Evolutionary conservation across 2,113 vertebrate species (phyloP).

Genomic region (Petromus typicus): DNA sequence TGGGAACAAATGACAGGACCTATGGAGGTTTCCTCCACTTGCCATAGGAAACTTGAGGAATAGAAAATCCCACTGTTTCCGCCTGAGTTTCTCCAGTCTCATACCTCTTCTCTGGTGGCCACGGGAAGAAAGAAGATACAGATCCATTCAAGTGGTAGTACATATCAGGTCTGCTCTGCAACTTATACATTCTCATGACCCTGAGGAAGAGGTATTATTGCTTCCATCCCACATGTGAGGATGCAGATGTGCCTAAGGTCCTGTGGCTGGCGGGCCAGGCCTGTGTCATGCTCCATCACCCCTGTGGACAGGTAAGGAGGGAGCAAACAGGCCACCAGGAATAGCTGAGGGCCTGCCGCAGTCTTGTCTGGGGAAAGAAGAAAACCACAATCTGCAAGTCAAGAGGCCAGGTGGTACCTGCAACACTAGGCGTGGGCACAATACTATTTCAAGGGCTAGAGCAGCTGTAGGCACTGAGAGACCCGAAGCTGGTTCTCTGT

Average conservation of each 20-base stretch:
- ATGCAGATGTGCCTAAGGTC: neutral
- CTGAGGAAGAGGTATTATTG: fast-evolving
- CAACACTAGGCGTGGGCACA: conserved; percentile 88
- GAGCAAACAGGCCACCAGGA: neutral
- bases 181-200: fast-evolving
- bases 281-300: too few species aligned
- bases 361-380: conserved; percentile 59
- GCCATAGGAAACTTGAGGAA: neutral
- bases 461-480: conserved; percentile 93
- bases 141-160: neutral
- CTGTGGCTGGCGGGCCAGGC: neutral
- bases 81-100: neutral
- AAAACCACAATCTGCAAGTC: conserved; percentile 61
- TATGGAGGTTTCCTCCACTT: neutral
- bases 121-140: too few species aligned
- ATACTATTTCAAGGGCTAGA: conserved; percentile 92
- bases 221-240: neutral
- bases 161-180: fast-evolving
- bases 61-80: neutral
- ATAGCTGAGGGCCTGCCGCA: conserved; percentile 55
- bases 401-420: conserved; percentile 88
- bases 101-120: fast-evolving
- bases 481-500: conserved; percentile 94
- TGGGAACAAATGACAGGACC: neutral
- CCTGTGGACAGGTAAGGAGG: fast-evolving